Base-by-base conservation (phyloP, 2,113 vertebrate genomes). In the Stigmatopora argus region DNA sequence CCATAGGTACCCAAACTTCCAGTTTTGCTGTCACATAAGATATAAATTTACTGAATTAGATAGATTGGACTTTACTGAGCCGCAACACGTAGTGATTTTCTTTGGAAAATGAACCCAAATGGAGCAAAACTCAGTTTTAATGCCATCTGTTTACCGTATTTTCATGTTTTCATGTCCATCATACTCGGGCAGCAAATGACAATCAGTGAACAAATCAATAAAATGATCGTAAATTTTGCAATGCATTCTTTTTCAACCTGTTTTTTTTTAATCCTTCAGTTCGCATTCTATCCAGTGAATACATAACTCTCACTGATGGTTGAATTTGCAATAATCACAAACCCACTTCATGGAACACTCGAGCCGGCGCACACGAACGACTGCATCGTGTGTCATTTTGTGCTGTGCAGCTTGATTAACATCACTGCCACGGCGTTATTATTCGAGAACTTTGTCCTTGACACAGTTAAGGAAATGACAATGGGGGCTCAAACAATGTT, bases 391-490 rank as follows among this genome's bases (percentile, higher is more conserved):
- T 55, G 72, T 63, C 18, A 73, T 64, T 78, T 58, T 56, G 12
- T 34, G 57, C 60, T 65, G 72, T 77, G 72, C 7, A n/a, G 74
- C 69, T 78, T 79, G 70, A 77, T 83, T 72, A 80, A 49, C 59
- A 83, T 70, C 62, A 70, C 56, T 49, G 31, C 59, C 58, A 48
- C 64, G 21, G 57, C 67, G 69, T 70, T 44, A 79, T 70, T 72
- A 75, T 77, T 67, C 65, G 48, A 1, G 0, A 53, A 62, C 60
- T 69, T 70, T 34, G 26, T 62, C 46, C 0, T 7, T 48, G 69
- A 81, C 65, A 71, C 41, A n/a, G 70, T 76, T 67, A 26, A 65
- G 61, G 5, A 58, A 62, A 26, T 47, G 48, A 19, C 70, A 58
- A 69, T 67, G 0, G 51, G 65, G 59, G 55, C 31, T 68, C 62